Conservation (phyloP, 2,888 invertebrate genomes). For the Heteromurus nitidus region DNA sequence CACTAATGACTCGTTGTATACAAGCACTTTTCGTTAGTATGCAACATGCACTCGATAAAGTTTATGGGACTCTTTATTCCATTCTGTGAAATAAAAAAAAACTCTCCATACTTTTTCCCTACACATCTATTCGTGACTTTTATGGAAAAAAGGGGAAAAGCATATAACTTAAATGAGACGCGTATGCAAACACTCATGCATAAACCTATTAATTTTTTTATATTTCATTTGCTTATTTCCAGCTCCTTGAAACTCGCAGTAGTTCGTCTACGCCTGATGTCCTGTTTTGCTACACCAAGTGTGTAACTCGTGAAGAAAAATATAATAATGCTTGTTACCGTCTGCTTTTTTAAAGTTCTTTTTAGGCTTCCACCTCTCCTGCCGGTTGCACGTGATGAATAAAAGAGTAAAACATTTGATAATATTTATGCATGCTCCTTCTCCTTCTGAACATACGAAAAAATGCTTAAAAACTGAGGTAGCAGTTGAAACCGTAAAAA, state of each 20-base stretch:
- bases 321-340: too few relatives aligned
- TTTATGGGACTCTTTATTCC: conserved; percentile 27
- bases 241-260: too few relatives aligned
- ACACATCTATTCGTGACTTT: too few relatives aligned
- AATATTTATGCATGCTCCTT: too few relatives aligned
- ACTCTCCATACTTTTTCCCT: too few relatives aligned
- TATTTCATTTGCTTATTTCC: too few relatives aligned
- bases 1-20: conserved; percentile 53
- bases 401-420: too few relatives aligned
- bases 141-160: conserved; percentile 18
- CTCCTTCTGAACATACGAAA: too few relatives aligned
- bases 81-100: conserved; percentile 1
- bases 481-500: conserved; percentile 33
- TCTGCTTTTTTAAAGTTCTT: background rate
- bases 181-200: conserved; percentile 54
- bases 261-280: too few relatives aligned
- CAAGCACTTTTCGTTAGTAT: conserved; percentile 52
- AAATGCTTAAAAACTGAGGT: conserved; percentile 23
- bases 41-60: conserved; percentile 55
- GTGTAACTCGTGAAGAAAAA: background rate
- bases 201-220: conserved; percentile 48
- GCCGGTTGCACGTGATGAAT: conserved; percentile 46
- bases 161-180: conserved; percentile 31
- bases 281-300: too few relatives aligned
- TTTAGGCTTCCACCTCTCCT: conserved; percentile 4